These are phyloP conservation scores for Zaprionus lineosus DNA, from an alignment of 2,888 invertebrate genomes.

Conservation along the genomic window DNA sequence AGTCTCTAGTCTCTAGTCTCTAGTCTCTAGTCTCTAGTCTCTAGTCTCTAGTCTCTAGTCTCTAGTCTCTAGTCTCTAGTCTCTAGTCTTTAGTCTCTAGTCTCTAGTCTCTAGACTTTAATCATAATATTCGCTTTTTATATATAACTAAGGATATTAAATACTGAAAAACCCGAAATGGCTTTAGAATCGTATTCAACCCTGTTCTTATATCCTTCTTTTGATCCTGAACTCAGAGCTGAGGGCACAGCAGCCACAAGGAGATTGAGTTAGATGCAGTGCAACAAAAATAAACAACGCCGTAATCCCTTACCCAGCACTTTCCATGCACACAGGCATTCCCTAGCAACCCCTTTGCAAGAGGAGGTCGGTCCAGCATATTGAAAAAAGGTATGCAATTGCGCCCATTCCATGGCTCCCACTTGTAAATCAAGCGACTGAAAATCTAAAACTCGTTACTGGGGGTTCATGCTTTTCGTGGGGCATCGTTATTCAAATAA, in stretches of 20 bases:
- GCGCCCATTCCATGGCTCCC: conserved; percentile 17
- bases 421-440: conserved; percentile 24
- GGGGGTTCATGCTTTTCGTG: not conserved
- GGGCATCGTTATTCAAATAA: too few relatives aligned
- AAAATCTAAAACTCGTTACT: conserved; percentile 2
- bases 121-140: too few relatives aligned
- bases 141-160: too few relatives aligned
- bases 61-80: too few relatives aligned
- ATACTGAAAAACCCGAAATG: too few relatives aligned
- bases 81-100: too few relatives aligned
- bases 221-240: not conserved
- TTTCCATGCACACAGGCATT: conserved; percentile 1
- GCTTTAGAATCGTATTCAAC: too few relatives aligned
- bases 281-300: conserved; percentile 45
- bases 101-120: too few relatives aligned
- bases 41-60: too few relatives aligned
- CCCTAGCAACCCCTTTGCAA: not conserved
- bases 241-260: conserved; percentile 4
- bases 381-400: conserved; percentile 46
- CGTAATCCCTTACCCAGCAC: too few relatives aligned
- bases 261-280: conserved; percentile 33
- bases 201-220: not conserved
- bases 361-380: conserved; percentile 30
- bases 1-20: too few relatives aligned
- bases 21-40: too few relatives aligned